These are phyloP conservation scores for Diplodus puntazzo DNA, from an alignment of 2,797 vertebrate genomes.

Conservation along the genomic window DNA sequence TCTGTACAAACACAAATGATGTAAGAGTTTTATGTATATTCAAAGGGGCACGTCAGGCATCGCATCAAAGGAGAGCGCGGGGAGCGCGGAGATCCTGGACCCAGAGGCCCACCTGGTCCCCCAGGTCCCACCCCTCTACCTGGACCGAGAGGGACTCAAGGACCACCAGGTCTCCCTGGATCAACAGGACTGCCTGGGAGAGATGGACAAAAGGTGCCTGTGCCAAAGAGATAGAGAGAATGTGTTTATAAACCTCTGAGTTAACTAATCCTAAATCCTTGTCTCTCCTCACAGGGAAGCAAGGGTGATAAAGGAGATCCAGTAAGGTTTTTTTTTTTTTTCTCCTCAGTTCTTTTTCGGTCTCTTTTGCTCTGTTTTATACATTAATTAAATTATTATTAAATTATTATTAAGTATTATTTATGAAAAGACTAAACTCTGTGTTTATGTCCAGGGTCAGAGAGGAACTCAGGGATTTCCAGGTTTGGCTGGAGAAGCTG, in stretches of 20 bases:
- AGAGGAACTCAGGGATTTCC: constrained; percentile 75
- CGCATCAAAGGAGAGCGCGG: constrained; percentile 74
- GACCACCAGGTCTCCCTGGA: constrained; percentile 69
- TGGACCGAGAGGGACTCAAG: constrained; percentile 69
- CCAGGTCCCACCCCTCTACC: constrained; percentile 58
- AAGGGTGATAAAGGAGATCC: constrained; percentile 77
- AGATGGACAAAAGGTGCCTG: constrained; percentile 77
- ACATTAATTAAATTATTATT: too few relatives aligned
- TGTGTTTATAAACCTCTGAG: constrained; percentile 1
- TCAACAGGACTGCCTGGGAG: constrained; percentile 70
- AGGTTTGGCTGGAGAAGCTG: constrained; percentile 82
- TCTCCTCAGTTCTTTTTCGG: not conserved
- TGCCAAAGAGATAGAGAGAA: not conserved
- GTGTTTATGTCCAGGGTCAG: constrained; percentile 77
- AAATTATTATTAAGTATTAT: too few relatives aligned
- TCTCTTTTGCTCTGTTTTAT: too few relatives aligned
- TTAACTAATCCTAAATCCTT: not conserved
- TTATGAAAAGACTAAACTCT: not conserved
- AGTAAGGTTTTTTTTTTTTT: constrained; percentile 54
- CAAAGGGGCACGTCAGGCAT: constrained; percentile 54
- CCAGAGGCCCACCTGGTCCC: constrained; percentile 68
- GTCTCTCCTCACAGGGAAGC: constrained; percentile 64
- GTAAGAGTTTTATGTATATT: not conserved
- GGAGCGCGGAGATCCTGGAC: constrained; percentile 63
- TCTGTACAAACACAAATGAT: too few relatives aligned